Percentiles rank a stretch among this genome's conserved stretches.
Evolutionary conservation across 1,140 invertebrate genomes (phyloP).

Genomic region (Magallana gigas): DNA sequence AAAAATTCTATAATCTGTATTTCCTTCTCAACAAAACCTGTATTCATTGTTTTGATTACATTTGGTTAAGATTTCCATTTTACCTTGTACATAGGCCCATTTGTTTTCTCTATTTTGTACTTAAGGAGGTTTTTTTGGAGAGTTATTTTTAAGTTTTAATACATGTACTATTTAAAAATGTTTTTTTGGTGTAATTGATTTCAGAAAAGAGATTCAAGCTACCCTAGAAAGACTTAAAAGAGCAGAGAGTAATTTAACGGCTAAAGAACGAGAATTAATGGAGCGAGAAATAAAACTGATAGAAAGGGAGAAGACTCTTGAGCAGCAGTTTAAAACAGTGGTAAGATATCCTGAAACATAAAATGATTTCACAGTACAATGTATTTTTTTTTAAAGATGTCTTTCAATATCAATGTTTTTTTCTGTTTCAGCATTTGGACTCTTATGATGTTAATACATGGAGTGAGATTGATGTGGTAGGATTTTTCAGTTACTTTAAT

Average conservation of each 20-base stretch:
- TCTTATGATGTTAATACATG: slow-evolving; percentile 79
- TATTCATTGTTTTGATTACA: neutral
- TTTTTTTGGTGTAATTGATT: neutral
- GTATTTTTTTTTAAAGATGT: neutral
- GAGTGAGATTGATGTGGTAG: slow-evolving; percentile 79
- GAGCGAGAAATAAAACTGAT: slow-evolving; percentile 77
- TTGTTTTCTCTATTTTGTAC: no score
- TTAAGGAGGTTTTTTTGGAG: no score
- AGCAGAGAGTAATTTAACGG: slow-evolving; percentile 77
- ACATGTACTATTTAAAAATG: no score
- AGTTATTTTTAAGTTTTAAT: no score
- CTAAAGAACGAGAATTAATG: slow-evolving; percentile 77
- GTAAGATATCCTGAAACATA: slow-evolving; percentile 55
- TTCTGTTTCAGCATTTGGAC: slow-evolving; percentile 72
- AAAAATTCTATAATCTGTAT: no score
- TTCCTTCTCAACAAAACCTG: neutral
- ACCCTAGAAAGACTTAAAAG: slow-evolving; percentile 77
- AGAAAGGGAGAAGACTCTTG: slow-evolving; percentile 78
- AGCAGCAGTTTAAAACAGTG: slow-evolving; percentile 75
- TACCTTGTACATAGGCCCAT: no score
- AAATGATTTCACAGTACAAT: neutral
- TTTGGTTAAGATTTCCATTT: no score
- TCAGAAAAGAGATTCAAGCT: slow-evolving; percentile 78
- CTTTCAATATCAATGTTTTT: neutral
- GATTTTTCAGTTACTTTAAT: slow-evolving; percentile 36